Evolutionary conservation across 1,140 invertebrate species (phyloP), one percentile per base, ranked within the genome.

Genomic region (Apis florea): DNA sequence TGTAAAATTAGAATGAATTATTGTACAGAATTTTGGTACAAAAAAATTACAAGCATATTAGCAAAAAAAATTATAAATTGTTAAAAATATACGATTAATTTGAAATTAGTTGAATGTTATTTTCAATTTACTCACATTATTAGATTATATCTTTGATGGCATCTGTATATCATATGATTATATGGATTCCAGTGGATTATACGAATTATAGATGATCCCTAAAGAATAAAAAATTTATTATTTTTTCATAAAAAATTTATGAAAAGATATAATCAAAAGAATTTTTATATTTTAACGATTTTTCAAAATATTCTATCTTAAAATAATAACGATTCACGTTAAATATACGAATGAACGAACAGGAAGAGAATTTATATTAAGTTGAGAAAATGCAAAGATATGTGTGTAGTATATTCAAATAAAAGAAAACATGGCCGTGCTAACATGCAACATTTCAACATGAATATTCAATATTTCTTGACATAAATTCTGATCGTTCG

Each of bases 391-490:
- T 83, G 80, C 61, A 69, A 84, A 84, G 17, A 53, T 69, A 47
- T 58, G 63, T 82, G 12, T 10, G 67, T 61, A 58, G 58, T 83
- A 79, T 75, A 71, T 84, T 85, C 73, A 86, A 87, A 58, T 70
- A 21, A 63, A 24, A 69, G 63, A 71, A 84, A 87, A 89, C 64
- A 89, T 85, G 84, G 79, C 76, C 74, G 78, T 75, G 70, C 71
- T 85, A 83, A 85, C 69, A 84, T 74, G 70, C 86, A 84, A 88
- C 83, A 73, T 75, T 74, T 59, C 58, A n/a, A 74, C 83, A 88
- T 89, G 87, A 89, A 90, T 88, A 90, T 90, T 88, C 79, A 85
- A 85, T 75, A 58, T 85, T 67, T 78, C 71, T 67, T 79, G 83
- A 11, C 82, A 85, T 86, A 88, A 85, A 88, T 89, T 88, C 66